phyloP scores from a whole-genome alignment of 2,113 vertebrate species.

The Malaclemys terrapin region DNA sequence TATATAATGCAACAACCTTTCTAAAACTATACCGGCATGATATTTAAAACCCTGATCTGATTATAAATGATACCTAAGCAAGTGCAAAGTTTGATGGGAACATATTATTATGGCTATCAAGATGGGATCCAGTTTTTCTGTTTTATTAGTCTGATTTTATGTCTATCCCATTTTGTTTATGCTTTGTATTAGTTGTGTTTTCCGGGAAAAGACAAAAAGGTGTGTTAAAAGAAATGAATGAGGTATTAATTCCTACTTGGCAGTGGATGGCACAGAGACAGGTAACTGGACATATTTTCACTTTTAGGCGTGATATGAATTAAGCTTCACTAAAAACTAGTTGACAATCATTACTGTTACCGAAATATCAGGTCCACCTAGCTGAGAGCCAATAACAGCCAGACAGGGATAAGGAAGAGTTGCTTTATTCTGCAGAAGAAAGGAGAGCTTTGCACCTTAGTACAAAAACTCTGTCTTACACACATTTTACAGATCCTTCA shows the following conservation, averaged over 20 bases:
- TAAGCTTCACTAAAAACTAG: background rate
- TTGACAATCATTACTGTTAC: background rate
- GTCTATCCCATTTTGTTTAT: background rate
- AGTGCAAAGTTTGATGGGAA: background rate
- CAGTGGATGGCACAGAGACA: background rate
- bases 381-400: too few relatives aligned
- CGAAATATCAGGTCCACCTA: too few relatives aligned
- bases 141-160: background rate
- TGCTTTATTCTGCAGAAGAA: too few relatives aligned
- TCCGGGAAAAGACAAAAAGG: background rate
- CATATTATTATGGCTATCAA: background rate
- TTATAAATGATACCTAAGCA: accelerated
- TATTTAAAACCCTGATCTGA: background rate
- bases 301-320: background rate
- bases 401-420: too few relatives aligned
- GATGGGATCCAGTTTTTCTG: background rate
- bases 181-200: background rate
- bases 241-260: background rate
- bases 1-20: background rate
- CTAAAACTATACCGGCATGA: background rate
- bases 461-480: too few relatives aligned
- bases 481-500: too few relatives aligned
- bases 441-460: too few relatives aligned
- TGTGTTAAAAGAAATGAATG: background rate
- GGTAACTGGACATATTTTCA: background rate